phyloP scores from a whole-genome alignment of 1,140 invertebrate species.

The Oryctes rhinoceros region DNA sequence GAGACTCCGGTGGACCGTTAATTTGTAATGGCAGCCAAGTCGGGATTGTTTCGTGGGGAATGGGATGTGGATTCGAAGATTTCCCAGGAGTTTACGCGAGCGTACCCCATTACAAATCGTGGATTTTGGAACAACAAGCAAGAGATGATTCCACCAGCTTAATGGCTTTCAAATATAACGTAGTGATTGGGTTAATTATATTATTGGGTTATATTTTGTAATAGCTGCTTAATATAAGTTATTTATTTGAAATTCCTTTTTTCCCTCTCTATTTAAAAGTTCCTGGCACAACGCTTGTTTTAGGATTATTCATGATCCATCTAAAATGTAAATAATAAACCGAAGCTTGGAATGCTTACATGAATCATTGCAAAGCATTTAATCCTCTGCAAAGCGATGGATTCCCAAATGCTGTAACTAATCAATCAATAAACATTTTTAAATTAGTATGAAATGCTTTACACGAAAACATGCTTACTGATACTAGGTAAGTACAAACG shows the following conservation, averaged over 20 bases:
- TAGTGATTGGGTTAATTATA: background rate
- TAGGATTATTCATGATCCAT: too few species aligned
- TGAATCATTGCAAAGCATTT: background rate
- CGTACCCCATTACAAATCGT: constrained; percentile 37
- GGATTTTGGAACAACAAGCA: constrained; percentile 19
- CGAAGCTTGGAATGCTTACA: background rate
- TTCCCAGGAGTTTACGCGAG: constrained; percentile 68
- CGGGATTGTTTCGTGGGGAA: constrained; percentile 62
- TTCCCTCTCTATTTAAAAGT: too few species aligned
- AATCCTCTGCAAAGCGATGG: background rate
- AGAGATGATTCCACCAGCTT: background rate
- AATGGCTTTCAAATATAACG: background rate
- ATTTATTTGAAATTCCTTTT: too few species aligned
- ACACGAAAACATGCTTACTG: background rate
- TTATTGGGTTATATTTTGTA: background rate
- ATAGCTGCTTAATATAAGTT: too few species aligned
- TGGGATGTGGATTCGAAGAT: constrained; percentile 66
- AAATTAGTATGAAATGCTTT: background rate
- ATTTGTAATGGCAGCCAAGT: constrained; percentile 44
- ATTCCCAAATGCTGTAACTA: background rate
- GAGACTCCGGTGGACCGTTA: constrained; percentile 53
- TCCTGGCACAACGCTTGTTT: too few species aligned
- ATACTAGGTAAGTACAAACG: background rate
- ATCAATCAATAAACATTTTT: background rate
- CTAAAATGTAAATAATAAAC: too few species aligned